Evolutionary conservation across 2,888 invertebrate species (phyloP).

Genomic region (Hemithea aestivaria): DNA sequence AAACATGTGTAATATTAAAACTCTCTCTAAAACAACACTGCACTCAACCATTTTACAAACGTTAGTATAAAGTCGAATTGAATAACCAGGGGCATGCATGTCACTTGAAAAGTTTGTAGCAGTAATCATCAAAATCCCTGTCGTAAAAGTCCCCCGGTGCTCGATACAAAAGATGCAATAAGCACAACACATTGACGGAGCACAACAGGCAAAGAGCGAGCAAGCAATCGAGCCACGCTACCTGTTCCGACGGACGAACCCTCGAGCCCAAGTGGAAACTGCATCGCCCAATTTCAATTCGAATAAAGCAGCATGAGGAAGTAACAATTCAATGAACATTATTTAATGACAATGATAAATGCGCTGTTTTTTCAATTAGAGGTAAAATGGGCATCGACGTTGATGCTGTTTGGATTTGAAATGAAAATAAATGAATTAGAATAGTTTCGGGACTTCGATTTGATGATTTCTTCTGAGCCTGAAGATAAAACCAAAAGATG

Average conservation of each 20-base stretch:
- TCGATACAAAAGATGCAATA: slow-evolving; percentile 80
- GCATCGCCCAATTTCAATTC: slow-evolving; percentile 54
- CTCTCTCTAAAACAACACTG: too few relatives aligned
- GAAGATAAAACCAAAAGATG: too few relatives aligned
- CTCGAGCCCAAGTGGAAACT: slow-evolving; percentile 78
- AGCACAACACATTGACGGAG: slow-evolving; percentile 82
- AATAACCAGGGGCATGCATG: slow-evolving; percentile 32
- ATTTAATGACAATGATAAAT: slow-evolving; percentile 28
- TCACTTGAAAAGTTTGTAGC: slow-evolving; percentile 54
- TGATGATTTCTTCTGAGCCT: too few relatives aligned
- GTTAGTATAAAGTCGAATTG: slow-evolving; percentile 10
- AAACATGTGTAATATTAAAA: too few relatives aligned
- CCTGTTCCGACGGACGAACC: slow-evolving; percentile 86
- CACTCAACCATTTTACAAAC: slow-evolving; percentile 1
- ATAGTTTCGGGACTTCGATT: too few relatives aligned
- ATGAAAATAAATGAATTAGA: too few relatives aligned
- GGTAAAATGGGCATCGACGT: slow-evolving; percentile 12
- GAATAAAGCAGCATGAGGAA: slow-evolving; percentile 75
- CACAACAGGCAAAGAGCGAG: slow-evolving; percentile 83
- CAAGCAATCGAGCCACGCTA: slow-evolving; percentile 87
- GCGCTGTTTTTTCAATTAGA: slow-evolving; percentile 23
- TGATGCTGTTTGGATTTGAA: too few relatives aligned
- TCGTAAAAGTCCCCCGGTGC: slow-evolving; percentile 46
- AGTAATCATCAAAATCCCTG: slow-evolving; percentile 61
- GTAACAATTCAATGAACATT: slow-evolving; percentile 60